These are phyloP conservation scores for Agapostemon virescens DNA, from an alignment of 2,888 invertebrate genomes.

Conservation along the genomic window DNA sequence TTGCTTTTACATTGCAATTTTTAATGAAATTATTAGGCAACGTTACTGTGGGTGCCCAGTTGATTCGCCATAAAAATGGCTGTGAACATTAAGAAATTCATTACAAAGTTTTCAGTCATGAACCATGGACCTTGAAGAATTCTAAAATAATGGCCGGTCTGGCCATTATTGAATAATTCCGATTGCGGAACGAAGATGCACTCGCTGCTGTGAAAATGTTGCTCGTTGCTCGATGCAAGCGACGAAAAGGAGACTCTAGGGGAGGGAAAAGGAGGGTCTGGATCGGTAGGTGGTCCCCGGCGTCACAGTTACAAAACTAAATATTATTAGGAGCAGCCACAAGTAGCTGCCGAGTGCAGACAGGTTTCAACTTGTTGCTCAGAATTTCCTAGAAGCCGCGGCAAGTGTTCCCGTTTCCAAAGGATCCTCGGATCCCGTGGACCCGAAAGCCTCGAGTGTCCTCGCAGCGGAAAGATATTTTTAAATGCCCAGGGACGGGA, in stretches of 20 bases:
- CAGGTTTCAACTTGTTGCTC: slow-evolving; percentile 41
- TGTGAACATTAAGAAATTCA: no score
- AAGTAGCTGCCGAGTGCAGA: slow-evolving; percentile 49
- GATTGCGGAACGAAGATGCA: background rate
- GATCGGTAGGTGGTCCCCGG: slow-evolving; percentile 34
- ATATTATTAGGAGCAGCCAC: slow-evolving; percentile 52
- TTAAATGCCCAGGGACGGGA: slow-evolving; percentile 14
- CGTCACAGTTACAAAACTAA: slow-evolving; percentile 42
- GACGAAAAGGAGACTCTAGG: background rate
- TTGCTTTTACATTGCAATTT: no score
- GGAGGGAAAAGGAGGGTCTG: background rate
- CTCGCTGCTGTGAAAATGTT: background rate
- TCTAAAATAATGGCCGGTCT: no score
- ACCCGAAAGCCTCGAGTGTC: slow-evolving; percentile 31
- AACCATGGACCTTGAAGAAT: no score
- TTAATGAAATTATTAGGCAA: no score
- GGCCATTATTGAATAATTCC: no score
- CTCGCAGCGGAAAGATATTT: slow-evolving; percentile 31
- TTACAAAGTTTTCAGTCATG: no score
- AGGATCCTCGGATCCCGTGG: slow-evolving; percentile 21
- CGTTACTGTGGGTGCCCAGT: no score
- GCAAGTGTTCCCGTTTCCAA: slow-evolving; percentile 52
- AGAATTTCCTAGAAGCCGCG: slow-evolving; percentile 32
- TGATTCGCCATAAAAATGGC: no score
- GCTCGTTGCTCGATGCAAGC: background rate